Evolutionary conservation across 2,797 vertebrate species (phyloP).

Genomic region (Dallia pectoralis): DNA sequence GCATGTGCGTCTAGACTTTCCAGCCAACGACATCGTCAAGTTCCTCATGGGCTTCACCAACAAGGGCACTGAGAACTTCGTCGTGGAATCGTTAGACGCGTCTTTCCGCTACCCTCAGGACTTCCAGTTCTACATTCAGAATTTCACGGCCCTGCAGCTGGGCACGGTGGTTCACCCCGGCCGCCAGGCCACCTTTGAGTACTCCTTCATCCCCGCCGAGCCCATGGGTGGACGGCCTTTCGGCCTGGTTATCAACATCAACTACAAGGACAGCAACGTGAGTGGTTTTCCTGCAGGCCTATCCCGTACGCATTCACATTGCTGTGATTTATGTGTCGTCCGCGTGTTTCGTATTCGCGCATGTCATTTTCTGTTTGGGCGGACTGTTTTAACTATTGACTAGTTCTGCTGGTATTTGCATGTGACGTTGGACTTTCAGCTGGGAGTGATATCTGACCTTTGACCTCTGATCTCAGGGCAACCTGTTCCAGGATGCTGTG

Average conservation of each 20-base stretch:
- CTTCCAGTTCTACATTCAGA: slow-evolving; percentile 99
- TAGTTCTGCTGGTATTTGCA: background rate
- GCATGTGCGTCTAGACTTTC: slow-evolving; percentile 80
- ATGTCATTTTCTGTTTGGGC: background rate
- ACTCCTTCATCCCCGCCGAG: slow-evolving; percentile 97
- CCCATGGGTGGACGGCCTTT: slow-evolving; percentile 98
- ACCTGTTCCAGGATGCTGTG: slow-evolving; percentile 94
- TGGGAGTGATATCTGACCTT: background rate
- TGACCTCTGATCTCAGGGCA: slow-evolving; percentile 74
- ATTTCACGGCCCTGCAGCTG: slow-evolving; percentile 95
- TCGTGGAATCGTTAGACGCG: slow-evolving; percentile 92
- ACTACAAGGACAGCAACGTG: slow-evolving; percentile 92
- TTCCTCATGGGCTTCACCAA: slow-evolving; percentile 97
- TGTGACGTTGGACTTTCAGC: background rate
- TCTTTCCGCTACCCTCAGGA: slow-evolving; percentile 98
- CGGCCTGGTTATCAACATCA: slow-evolving; percentile 95
- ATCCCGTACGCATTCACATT: too few species aligned
- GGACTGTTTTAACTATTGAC: background rate
- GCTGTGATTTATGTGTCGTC: too few species aligned
- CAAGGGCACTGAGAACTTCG: slow-evolving; percentile 90
- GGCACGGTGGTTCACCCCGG: slow-evolving; percentile 84
- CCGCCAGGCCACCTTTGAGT: slow-evolving; percentile 95
- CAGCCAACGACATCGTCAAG: slow-evolving; percentile 96
- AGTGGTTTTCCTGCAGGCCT: slow-evolving; percentile 46
- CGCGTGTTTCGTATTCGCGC: too few species aligned